These are phyloP conservation scores for Hormaphis cornu DNA, from an alignment of 1,140 invertebrate species.

Conservation along the genomic window DNA sequence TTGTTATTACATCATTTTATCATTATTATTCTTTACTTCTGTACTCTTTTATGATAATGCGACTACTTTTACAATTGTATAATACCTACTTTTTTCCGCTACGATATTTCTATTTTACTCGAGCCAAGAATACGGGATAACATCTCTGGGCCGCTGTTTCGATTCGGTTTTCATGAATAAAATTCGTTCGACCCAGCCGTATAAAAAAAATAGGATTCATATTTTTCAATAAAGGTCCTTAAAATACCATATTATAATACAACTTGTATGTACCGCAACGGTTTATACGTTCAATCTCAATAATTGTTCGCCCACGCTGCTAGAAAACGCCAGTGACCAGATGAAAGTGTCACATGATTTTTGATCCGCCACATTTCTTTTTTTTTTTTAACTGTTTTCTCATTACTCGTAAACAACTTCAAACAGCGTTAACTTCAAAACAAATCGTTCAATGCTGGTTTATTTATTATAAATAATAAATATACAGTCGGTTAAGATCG, in stretches of 20 bases:
- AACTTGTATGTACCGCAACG: not conserved
- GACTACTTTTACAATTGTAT: not conserved
- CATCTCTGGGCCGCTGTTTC: not conserved
- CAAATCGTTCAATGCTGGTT: not conserved
- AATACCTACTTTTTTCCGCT: not conserved
- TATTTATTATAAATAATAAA: too few relatives aligned
- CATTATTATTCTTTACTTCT: not conserved
- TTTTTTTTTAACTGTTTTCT: not conserved
- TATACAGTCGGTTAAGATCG: too few relatives aligned
- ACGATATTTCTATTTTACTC: not conserved
- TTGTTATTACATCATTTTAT: too few relatives aligned
- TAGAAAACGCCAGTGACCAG: too few relatives aligned
- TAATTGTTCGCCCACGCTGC: too few relatives aligned
- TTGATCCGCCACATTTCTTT: not conserved
- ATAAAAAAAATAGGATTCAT: too few relatives aligned
- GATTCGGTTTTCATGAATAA: not conserved
- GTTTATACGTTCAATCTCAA: too few relatives aligned
- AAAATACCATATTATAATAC: not conserved
- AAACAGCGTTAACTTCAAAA: not conserved
- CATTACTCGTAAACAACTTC: not conserved
- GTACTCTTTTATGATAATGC: not conserved
- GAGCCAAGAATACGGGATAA: not conserved
- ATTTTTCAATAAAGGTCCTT: not conserved
- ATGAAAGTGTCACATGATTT: not conserved
- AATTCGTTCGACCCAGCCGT: conserved; percentile 1